These are phyloP conservation scores for Girardia tigrina DNA, from an alignment of 2,888 invertebrate genomes.

Conservation along the genomic window DNA sequence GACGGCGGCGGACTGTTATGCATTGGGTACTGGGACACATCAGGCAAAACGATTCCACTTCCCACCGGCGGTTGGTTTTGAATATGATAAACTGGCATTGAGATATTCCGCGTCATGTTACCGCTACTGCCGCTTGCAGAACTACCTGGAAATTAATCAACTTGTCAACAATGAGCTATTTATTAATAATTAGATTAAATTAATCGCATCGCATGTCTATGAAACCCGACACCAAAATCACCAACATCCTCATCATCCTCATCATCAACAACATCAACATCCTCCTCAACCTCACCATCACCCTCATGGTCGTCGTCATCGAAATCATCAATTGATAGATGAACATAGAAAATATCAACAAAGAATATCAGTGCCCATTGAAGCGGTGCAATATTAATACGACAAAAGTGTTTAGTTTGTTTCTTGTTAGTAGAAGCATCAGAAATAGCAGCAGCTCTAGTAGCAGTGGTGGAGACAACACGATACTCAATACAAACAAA, in stretches of 20 bases:
- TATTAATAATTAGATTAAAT: neutral
- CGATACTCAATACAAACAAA: constrained; percentile 16
- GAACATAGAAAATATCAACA: no score
- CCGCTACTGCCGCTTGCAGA: neutral
- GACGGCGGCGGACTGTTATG: neutral
- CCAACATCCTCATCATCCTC: no score
- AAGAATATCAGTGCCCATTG: constrained; percentile 6
- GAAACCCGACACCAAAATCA: no score
- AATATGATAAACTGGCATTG: neutral
- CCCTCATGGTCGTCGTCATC: no score
- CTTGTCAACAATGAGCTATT: neutral
- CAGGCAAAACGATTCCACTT: neutral
- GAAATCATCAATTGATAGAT: no score
- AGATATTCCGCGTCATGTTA: neutral
- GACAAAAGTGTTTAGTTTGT: neutral
- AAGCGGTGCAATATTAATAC: constrained; percentile 10
- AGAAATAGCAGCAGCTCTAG: constrained; percentile 23
- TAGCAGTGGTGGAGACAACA: constrained; percentile 23
- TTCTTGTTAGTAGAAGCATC: constrained; percentile 19
- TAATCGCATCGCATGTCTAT: neutral
- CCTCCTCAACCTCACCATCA: no score
- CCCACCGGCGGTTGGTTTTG: neutral
- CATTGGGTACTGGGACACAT: constrained; percentile 4
- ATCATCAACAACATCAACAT: no score
- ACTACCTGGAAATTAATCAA: neutral